Evolutionary conservation across 1,140 invertebrate genomes (phyloP).

Genomic region (Tetramorium simillimum): DNA sequence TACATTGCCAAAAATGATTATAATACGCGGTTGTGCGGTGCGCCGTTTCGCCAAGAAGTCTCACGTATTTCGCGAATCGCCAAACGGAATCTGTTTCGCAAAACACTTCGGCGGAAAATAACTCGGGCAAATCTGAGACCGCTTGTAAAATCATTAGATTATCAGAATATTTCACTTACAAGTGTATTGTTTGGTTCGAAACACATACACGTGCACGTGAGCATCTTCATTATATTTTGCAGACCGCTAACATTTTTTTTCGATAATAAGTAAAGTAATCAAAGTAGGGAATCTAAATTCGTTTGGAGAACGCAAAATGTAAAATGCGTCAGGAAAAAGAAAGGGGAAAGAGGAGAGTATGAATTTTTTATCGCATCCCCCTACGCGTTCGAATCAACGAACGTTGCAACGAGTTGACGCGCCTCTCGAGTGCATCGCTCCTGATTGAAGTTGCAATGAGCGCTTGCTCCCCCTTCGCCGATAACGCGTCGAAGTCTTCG

Average conservation of each 20-base stretch:
- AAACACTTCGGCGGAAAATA: conserved; percentile 27
- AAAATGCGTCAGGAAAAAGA: neutral
- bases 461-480: conserved; percentile 38
- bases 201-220: too few species aligned
- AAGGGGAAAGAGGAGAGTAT: neutral
- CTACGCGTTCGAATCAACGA: conserved; percentile 44
- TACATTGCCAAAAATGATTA: conserved; percentile 55
- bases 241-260: neutral
- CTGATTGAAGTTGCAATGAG: conserved; percentile 55
- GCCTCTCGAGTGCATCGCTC: conserved; percentile 52
- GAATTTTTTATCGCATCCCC: conserved; percentile 47
- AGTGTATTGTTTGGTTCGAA: neutral
- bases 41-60: conserved; percentile 32
- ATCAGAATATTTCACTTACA: conserved; percentile 9
- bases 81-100: neutral
- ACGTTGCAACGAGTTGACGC: conserved; percentile 44
- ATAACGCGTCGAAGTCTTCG: conserved; percentile 65
- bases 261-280: neutral
- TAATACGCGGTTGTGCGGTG: conserved; percentile 30
- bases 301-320: neutral
- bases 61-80: neutral
- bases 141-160: neutral
- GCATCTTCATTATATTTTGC: neutral
- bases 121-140: neutral
- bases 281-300: neutral